These are phyloP conservation scores for Ferrisia virgata DNA, from an alignment of 2,888 invertebrate genomes.

Conservation along the genomic window DNA sequence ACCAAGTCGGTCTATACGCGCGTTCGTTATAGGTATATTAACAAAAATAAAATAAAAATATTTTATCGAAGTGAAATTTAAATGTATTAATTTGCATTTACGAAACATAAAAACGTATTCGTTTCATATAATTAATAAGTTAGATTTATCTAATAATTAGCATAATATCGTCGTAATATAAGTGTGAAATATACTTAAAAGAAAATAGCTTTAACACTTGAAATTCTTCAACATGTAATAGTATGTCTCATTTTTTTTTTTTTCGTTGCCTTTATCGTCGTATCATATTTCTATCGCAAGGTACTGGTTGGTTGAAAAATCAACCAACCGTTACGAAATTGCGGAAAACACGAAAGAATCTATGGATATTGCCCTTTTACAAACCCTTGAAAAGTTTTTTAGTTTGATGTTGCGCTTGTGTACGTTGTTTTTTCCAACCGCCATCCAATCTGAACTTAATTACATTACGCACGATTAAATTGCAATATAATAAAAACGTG, in stretches of 20 bases:
- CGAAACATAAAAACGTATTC: background rate
- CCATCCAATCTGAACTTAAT: slow-evolving; percentile 5
- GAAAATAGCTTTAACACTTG: background rate
- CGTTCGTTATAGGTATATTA: too few relatives aligned
- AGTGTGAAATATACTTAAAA: background rate
- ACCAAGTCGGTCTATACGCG: too few relatives aligned
- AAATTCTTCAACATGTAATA: background rate
- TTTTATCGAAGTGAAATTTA: background rate
- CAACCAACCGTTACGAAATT: slow-evolving; percentile 16
- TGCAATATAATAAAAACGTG: background rate
- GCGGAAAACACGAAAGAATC: background rate
- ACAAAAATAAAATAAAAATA: background rate
- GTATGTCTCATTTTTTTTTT: background rate
- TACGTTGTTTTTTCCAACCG: background rate
- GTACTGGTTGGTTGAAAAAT: background rate
- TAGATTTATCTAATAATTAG: slow-evolving; percentile 23
- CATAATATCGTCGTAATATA: slow-evolving; percentile 22
- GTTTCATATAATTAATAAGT: background rate
- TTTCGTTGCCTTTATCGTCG: background rate
- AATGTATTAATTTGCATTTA: background rate
- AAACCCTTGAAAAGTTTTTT: background rate
- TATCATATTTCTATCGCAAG: background rate
- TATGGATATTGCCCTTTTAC: background rate
- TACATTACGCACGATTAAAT: slow-evolving; percentile 19
- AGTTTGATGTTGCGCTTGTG: background rate